These are phyloP conservation scores for Centroberyx gerrardi DNA, from an alignment of 2,797 vertebrate genomes.

Conservation along the genomic window DNA sequence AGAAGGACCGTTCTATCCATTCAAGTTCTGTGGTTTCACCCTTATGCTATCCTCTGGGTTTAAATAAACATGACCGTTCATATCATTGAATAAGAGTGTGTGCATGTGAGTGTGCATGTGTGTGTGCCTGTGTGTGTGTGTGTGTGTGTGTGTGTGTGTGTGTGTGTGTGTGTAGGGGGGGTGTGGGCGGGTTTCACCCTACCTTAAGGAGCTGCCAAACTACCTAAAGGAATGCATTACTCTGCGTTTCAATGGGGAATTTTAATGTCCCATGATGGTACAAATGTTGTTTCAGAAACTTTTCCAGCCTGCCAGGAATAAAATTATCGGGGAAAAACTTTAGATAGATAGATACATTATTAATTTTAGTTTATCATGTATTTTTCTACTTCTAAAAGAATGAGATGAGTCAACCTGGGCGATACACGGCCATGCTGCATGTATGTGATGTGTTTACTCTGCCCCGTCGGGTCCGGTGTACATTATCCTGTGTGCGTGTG, in stretches of 20 bases:
- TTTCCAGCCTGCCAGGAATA: background rate
- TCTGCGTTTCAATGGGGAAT: background rate
- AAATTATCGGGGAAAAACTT: too few species aligned
- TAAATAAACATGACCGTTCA: slow-evolving; percentile 35
- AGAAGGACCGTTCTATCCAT: too few species aligned
- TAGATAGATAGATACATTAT: too few species aligned
- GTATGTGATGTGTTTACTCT: background rate
- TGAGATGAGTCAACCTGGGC: too few species aligned
- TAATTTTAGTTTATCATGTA: too few species aligned
- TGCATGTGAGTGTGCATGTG: too few species aligned
- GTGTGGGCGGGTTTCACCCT: background rate
- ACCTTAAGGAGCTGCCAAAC: slow-evolving; percentile 1
- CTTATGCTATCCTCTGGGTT: background rate
- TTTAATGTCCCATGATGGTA: too few species aligned
- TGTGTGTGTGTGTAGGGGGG: too few species aligned
- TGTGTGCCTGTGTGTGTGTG: too few species aligned
- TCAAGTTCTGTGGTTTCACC: too few species aligned
- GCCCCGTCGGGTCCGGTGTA: background rate
- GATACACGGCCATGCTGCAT: background rate
- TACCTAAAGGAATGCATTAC: slow-evolving; percentile 11
- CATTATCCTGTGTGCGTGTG: background rate
- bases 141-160: too few species aligned
- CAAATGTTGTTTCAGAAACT: background rate
- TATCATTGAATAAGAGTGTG: background rate
- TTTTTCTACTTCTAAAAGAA: too few species aligned